These are phyloP conservation scores for Elephantulus edwardii DNA, from an alignment of 2,113 vertebrate species.

Conservation along the genomic window DNA sequence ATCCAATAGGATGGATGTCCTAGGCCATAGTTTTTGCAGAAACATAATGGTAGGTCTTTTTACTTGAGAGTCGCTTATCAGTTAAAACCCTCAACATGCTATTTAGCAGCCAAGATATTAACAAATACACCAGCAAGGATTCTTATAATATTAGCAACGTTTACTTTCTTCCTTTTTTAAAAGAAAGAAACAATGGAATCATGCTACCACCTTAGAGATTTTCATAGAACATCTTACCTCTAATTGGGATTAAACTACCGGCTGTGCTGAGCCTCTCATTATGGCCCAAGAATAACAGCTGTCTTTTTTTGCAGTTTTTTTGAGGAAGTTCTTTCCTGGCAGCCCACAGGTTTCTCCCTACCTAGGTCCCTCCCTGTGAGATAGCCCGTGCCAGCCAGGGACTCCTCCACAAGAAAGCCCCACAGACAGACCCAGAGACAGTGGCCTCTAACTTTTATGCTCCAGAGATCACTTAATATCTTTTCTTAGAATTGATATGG, in stretches of 20 bases:
- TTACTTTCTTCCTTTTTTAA: neutral
- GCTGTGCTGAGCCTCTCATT: neutral
- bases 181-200: conserved; percentile 20
- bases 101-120: neutral
- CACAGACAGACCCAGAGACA: neutral
- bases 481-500: neutral
- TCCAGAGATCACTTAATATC: neutral
- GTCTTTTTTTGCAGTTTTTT: neutral
- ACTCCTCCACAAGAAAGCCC: neutral
- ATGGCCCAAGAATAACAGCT: neutral
- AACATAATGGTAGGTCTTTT: neutral
- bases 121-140: neutral
- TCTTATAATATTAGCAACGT: neutral
- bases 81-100: neutral
- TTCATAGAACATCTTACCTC: neutral
- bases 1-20: too few species aligned
- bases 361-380: neutral
- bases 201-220: neutral
- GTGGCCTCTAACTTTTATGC: neutral
- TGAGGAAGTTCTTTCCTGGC: neutral
- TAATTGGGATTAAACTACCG: neutral
- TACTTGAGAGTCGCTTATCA: neutral
- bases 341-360: neutral
- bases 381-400: neutral
- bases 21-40: neutral